These are phyloP conservation scores for Potamilus streckersoni DNA, from an alignment of 1,140 invertebrate genomes.

Conservation along the genomic window DNA sequence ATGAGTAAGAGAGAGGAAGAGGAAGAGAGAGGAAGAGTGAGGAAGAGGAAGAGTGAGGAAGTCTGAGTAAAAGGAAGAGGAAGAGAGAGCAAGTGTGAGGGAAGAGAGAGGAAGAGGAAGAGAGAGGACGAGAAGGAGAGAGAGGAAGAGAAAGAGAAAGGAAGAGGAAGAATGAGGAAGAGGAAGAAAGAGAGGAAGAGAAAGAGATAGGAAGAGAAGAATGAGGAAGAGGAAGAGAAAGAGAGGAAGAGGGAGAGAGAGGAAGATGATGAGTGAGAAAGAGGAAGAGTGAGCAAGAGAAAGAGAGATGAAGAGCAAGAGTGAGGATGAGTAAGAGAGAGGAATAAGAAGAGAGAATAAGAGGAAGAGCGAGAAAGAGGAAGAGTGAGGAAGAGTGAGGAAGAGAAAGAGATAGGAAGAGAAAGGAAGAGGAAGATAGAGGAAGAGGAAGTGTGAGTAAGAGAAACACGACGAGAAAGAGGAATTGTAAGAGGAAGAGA, in stretches of 20 bases:
- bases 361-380: slow-evolving; percentile 32
- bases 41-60: too few relatives aligned
- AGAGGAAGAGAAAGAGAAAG: too few relatives aligned
- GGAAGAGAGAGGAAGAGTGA: too few relatives aligned
- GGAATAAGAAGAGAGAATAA: slow-evolving; percentile 1
- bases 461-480: slow-evolving; percentile 1
- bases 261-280: background rate
- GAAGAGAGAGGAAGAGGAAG: too few relatives aligned
- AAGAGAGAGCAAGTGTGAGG: too few relatives aligned
- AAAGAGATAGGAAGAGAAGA: background rate
- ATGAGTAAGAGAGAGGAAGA: too few relatives aligned
- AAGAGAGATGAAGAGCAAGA: background rate
- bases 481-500: background rate
- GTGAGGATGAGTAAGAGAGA: slow-evolving; percentile 4
- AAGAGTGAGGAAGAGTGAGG: background rate
- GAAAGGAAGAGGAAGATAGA: slow-evolving; percentile 35
- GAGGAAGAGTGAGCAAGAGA: too few relatives aligned
- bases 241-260: background rate
- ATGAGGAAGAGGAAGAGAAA: background rate
- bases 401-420: slow-evolving; percentile 29
- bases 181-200: background rate
- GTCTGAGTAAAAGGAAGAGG: too few relatives aligned
- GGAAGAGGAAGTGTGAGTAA: slow-evolving; percentile 5
- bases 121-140: too few relatives aligned
- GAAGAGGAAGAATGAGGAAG: too few relatives aligned